Evolutionary conservation across 2,797 vertebrate species (phyloP), one percentile per base, ranked within the genome.

Genomic region (Corythornis leucogaster): DNA sequence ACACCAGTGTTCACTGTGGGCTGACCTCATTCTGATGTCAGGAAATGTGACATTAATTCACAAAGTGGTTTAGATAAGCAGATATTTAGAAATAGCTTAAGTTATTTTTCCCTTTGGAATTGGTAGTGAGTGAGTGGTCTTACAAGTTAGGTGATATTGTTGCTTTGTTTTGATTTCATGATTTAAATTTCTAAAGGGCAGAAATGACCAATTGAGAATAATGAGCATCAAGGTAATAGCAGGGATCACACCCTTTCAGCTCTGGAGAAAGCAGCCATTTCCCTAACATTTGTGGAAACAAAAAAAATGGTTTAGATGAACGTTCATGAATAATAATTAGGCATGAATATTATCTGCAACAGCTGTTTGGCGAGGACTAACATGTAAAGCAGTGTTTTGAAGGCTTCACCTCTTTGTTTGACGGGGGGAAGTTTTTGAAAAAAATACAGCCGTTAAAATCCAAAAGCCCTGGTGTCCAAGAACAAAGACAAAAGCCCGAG

Each of bases 281-380:
- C 73, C 73, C 62, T 85, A 74, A 76, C 83, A 63, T 81, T 90
- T 90, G 51, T 61, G 75, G 70, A 74, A 89, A 89, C 85, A 87
- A 91, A 94, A 46, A 90, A 94, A 51, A 57, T 30, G 12, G 35
- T 81, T 94, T 75, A 33, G 58, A 78, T 70, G 88, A 61, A 70
- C 1, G 2, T 68, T 88, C 80, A 73, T 92, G 92, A 93, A 93
- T 93, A 94, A 87, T 84, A 81, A 86, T 87, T 51, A 87, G 87
- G 50, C 62, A 26, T 35, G 58, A 92, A 91, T 89, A 80, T 89
- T 80, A 33, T 85, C 46, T 82, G 50, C 30, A 82, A n/a, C 87
- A 94, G 91, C 92, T 94, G 85, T 62, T 87, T 80, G 59, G 58
- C 89, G 66, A 85, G 85, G 70, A 6, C 76, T 68, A 33, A 1